Percentiles rank a stretch among this genome's conserved stretches.
These are phyloP conservation scores for Napeogenes inachia DNA, from an alignment of 2,888 invertebrate species.

Conservation along the genomic window DNA sequence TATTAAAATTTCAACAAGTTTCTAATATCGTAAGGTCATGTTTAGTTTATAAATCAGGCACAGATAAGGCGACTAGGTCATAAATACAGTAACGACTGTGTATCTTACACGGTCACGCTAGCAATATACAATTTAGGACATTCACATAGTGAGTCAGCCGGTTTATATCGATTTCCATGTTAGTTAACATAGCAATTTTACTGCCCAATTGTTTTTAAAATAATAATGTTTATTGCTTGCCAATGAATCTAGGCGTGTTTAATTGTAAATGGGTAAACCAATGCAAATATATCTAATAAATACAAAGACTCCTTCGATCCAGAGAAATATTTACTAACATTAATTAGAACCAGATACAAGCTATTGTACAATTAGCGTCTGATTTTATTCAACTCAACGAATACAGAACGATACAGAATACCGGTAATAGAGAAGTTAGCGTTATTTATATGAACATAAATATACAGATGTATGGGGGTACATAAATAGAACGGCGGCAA, in stretches of 20 bases:
- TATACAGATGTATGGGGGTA: not conserved
- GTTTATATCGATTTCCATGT: conserved; percentile 13
- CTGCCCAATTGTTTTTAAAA: too few relatives aligned
- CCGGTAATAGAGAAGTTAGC: not conserved
- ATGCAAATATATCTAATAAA: too few relatives aligned
- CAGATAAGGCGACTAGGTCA: conserved; percentile 30
- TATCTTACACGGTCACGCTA: conserved; percentile 46
- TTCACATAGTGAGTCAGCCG: conserved; percentile 29
- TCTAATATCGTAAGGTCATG: not conserved
- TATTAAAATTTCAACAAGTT: not conserved
- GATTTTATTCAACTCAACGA: too few relatives aligned
- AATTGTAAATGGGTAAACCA: too few relatives aligned
- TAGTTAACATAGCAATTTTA: too few relatives aligned
- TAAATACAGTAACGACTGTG: conserved; percentile 50
- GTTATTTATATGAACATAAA: not conserved
- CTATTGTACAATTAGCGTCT: too few relatives aligned
- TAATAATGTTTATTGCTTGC: too few relatives aligned
- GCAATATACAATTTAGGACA: conserved; percentile 46
- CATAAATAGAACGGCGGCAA: conserved; percentile 65
- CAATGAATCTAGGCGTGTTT: too few relatives aligned
- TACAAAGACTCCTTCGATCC: too few relatives aligned
- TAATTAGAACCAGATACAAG: too few relatives aligned
- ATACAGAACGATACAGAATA: too few relatives aligned
- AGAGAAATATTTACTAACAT: too few relatives aligned
- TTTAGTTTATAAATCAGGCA: conserved; percentile 8